A percentile compares a stretch with the other conserved stretches of the same genome.
These are phyloP conservation scores for Atlantisia rogersi DNA, from an alignment of 2,113 vertebrate species.

Conservation along the genomic window DNA sequence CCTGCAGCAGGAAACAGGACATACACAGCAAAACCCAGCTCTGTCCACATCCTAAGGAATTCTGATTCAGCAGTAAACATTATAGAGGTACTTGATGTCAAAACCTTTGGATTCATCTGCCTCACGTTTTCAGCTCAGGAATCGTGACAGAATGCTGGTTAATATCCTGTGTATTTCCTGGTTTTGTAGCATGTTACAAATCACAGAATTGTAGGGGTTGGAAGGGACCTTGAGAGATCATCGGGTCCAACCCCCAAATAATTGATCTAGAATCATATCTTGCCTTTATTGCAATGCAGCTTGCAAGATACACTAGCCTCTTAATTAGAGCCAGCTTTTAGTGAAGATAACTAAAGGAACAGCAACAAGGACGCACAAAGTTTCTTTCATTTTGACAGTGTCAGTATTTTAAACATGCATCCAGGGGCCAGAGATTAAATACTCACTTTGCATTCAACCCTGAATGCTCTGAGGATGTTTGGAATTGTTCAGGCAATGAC, in stretches of 20 bases:
- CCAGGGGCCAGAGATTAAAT: neutral
- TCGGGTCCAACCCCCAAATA: neutral
- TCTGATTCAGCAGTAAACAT: neutral
- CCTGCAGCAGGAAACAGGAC: neutral
- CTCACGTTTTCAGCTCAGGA: neutral
- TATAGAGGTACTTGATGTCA: neutral
- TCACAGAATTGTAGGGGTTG: too few species aligned
- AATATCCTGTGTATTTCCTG: neutral
- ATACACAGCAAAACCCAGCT: neutral
- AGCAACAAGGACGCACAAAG: neutral
- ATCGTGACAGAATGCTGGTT: neutral
- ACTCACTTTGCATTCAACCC: conserved; percentile 29
- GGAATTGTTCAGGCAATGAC: neutral
- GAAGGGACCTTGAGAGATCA: too few species aligned
- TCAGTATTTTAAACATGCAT: neutral
- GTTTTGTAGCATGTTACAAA: neutral
- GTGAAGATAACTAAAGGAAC: conserved; percentile 19
- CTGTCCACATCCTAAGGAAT: neutral
- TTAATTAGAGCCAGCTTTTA: conserved; percentile 18
- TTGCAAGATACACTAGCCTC: neutral
- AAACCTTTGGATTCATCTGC: neutral
- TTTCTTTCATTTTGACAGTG: neutral
- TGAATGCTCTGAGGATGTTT: neutral
- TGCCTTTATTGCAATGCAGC: neutral
- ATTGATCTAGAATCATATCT: neutral